Evolutionary conservation across 2,888 invertebrate species (phyloP).

Genomic region (Dorcus parallelipipedus): DNA sequence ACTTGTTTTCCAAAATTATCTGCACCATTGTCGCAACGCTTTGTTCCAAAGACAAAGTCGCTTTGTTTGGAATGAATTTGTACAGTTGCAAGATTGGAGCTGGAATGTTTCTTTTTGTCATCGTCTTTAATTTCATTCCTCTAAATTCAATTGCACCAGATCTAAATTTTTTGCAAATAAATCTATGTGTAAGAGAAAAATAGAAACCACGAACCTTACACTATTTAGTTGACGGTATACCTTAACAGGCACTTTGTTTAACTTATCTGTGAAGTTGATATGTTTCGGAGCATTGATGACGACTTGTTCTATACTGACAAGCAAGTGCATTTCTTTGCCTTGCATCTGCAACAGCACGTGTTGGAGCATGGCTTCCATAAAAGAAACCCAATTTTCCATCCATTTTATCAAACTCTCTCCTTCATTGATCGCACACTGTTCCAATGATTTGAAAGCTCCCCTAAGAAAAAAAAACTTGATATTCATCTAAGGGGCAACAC

Average conservation of each 20-base stretch:
- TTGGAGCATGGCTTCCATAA: slow-evolving; percentile 79
- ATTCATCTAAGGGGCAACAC: too few relatives aligned
- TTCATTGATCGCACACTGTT: slow-evolving; percentile 30
- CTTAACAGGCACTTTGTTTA: slow-evolving; percentile 39
- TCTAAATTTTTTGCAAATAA: too few relatives aligned
- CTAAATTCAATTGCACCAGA: slow-evolving; percentile 60
- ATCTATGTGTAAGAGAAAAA: not conserved
- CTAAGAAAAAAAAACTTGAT: slow-evolving; percentile 17
- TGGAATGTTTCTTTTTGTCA: slow-evolving; percentile 60
- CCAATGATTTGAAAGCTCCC: slow-evolving; percentile 29
- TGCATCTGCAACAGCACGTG: slow-evolving; percentile 70
- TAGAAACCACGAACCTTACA: slow-evolving; percentile 14
- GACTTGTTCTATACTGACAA: slow-evolving; percentile 46
- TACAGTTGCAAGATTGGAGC: slow-evolving; percentile 76
- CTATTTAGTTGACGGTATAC: slow-evolving; percentile 43
- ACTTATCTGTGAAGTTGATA: slow-evolving; percentile 16
- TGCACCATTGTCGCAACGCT: slow-evolving; percentile 64
- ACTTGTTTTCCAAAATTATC: slow-evolving; percentile 68
- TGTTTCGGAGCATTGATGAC: slow-evolving; percentile 22
- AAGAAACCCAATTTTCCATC: slow-evolving; percentile 83
- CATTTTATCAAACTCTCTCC: slow-evolving; percentile 56
- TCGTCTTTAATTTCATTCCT: slow-evolving; percentile 73
- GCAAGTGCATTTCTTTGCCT: slow-evolving; percentile 67
- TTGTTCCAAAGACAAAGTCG: slow-evolving; percentile 25
- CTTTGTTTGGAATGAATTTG: slow-evolving; percentile 63